phyloP scores from a whole-genome alignment of 1,140 invertebrate genomes.

The Papilio helenus region DNA sequence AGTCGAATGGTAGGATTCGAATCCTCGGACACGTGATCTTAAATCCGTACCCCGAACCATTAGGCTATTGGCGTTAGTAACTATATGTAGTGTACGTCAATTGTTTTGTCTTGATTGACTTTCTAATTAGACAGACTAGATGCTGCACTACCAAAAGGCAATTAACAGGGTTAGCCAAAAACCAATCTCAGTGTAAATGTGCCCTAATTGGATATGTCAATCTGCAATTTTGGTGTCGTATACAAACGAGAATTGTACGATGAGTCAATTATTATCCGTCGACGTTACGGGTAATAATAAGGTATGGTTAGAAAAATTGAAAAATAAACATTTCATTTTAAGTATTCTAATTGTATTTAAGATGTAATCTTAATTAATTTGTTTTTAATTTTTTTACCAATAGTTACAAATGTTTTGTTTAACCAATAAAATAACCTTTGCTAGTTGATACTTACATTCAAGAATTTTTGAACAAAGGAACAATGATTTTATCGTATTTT shows the following conservation, averaged over 20 bases:
- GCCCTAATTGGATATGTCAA: conserved; percentile 24
- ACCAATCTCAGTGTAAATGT: conserved; percentile 25
- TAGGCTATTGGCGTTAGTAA: too few relatives aligned
- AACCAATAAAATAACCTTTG: background rate
- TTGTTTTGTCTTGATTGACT: background rate
- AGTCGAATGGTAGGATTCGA: too few relatives aligned
- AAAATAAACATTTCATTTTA: background rate
- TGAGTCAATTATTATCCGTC: background rate
- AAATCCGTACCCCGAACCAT: too few relatives aligned
- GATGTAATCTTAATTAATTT: background rate
- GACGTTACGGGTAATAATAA: background rate
- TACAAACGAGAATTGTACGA: background rate
- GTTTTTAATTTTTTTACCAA: background rate
- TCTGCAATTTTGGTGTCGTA: background rate
- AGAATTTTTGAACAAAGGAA: background rate
- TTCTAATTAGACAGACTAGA: conserved; percentile 17
- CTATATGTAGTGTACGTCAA: background rate
- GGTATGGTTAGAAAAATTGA: background rate
- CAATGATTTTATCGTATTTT: background rate
- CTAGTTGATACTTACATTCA: background rate
- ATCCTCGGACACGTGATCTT: too few relatives aligned
- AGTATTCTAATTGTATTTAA: background rate
- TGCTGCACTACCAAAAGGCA: conserved; percentile 1
- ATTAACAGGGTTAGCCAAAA: conserved; percentile 12
- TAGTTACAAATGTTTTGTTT: background rate